Evolutionary conservation across 2,113 vertebrate species (phyloP).

Genomic region (Beaufortia kweichowensis): DNA sequence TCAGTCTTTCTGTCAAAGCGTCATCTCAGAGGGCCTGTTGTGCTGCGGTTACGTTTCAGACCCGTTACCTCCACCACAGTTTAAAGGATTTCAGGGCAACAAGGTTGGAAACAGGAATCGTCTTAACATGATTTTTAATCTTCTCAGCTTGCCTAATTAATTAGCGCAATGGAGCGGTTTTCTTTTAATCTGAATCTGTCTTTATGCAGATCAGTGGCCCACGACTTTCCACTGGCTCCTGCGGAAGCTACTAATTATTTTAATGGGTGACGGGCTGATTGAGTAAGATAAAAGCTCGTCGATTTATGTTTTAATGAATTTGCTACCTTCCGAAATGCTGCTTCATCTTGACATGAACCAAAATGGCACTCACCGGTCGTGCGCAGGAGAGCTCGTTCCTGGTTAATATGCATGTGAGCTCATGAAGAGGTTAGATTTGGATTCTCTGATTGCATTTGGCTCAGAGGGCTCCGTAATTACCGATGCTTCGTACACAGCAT

Average conservation of each 20-base stretch:
- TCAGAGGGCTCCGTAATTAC: slow-evolving; percentile 30
- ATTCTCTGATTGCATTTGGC: slow-evolving; percentile 7
- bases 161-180: slow-evolving; percentile 19
- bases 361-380: slow-evolving; percentile 13
- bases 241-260: slow-evolving; percentile 37
- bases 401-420: slow-evolving; percentile 31
- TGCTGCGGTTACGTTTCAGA: slow-evolving; percentile 9
- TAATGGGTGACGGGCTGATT: slow-evolving; percentile 35
- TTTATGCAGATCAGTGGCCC: slow-evolving; percentile 32
- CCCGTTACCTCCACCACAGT: slow-evolving; percentile 5
- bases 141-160: slow-evolving; percentile 43
- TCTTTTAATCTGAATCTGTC: slow-evolving; percentile 32
- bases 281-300: slow-evolving; percentile 33
- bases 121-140: slow-evolving; percentile 34
- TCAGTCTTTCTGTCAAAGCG: neutral
- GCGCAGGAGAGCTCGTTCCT: neutral
- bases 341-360: slow-evolving; percentile 10
- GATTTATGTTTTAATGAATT: slow-evolving; percentile 48
- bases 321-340: slow-evolving; percentile 32
- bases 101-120: slow-evolving; percentile 5
- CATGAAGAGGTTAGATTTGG: slow-evolving; percentile 8
- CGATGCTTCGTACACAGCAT: slow-evolving; percentile 22
- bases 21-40: slow-evolving; percentile 4
- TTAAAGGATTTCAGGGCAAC: slow-evolving; percentile 1
- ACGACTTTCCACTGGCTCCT: neutral